Evolutionary conservation across 2,797 vertebrate genomes (phyloP).

Genomic region (Periparus ater): DNA sequence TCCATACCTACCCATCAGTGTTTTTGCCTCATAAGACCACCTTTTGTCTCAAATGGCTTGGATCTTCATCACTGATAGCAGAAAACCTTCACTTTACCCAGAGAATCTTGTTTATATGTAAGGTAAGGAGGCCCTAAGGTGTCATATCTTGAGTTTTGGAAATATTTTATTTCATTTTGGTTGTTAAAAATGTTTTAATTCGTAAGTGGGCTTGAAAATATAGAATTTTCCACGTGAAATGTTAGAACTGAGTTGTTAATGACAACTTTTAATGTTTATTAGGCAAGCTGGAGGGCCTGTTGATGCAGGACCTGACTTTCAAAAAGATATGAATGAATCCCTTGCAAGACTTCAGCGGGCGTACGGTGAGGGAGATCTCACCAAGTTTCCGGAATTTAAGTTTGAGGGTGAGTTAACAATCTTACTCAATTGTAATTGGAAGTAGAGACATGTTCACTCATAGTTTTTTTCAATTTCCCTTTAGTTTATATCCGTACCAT

Average conservation of each 20-base stretch:
- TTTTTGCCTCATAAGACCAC: not conserved
- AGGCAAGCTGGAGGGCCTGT: slow-evolving; percentile 87
- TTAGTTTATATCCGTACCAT: not conserved
- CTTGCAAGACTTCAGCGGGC: slow-evolving; percentile 87
- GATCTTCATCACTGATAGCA: not conserved
- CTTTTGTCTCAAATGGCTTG: not conserved
- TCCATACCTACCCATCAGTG: not conserved
- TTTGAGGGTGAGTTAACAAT: slow-evolving; percentile 83
- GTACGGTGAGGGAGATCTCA: slow-evolving; percentile 89
- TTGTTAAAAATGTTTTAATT: not conserved
- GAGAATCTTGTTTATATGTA: not conserved
- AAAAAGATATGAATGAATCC: slow-evolving; percentile 87
- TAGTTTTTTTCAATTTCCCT: not conserved
- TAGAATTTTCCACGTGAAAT: not conserved
- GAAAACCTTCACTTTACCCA: not conserved
- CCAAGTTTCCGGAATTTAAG: slow-evolving; percentile 88
- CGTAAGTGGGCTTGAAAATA: not conserved
- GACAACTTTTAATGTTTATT: not conserved
- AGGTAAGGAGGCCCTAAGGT: not conserved
- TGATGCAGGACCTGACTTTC: slow-evolving; percentile 83
- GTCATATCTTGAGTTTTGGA: not conserved
- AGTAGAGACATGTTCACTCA: not conserved
- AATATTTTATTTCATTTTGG: not conserved
- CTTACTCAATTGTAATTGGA: not conserved
- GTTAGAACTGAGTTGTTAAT: not conserved